Base-by-base conservation (phyloP, 2,113 vertebrate species). In the Thalassarche chlororhynchos region DNA sequence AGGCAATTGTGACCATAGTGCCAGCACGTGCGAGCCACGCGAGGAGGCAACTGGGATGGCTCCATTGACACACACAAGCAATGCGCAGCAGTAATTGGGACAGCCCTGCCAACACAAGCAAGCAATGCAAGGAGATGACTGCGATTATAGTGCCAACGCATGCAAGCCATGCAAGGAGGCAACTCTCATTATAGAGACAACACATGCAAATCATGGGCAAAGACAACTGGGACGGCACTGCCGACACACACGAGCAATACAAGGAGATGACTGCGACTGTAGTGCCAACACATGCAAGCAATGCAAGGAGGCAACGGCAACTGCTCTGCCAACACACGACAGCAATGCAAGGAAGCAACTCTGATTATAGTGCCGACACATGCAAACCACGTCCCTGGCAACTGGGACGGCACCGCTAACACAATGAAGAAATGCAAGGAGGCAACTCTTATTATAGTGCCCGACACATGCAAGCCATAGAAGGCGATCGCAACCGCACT, bases 11-110 rank as follows among this genome's bases (percentile, higher is more conserved):
- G 49, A n/a, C 29, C 29, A 21, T 0, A 17, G 54, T 17, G 34
- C 28, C 52, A 42, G n/a, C 32, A 58, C 3, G 1, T 6, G 54
- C 3, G 0, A 32, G 32, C 54, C 12, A 3, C 6, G 12, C 0
- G 1, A 36, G 36, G 14, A 36, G 32, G 36, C 42, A 49, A 19
- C 49, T 23, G 60, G 31, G 51, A 36, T 26, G 20, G 51, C 69
- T 25, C 17, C 51, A 10, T 4, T n/a, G 40, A 32, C 60, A 58
- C 25, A 14, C 24, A 9, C 12, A 5, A 34, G 49, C 58, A 25
- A 29, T 2, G 20, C 1, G 3, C 10, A 40, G 42, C 29, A 58
- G 68, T 9, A 21, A 46, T 28, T 0, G 3, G 51, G 60, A 38
- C 49, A 55, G 40, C 40, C 8, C 34, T 10, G 25, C 23, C 42